Evolutionary conservation across 1,140 invertebrate genomes (phyloP), one percentile per base, ranked within the genome.

Genomic region (Drosophila miranda): DNA sequence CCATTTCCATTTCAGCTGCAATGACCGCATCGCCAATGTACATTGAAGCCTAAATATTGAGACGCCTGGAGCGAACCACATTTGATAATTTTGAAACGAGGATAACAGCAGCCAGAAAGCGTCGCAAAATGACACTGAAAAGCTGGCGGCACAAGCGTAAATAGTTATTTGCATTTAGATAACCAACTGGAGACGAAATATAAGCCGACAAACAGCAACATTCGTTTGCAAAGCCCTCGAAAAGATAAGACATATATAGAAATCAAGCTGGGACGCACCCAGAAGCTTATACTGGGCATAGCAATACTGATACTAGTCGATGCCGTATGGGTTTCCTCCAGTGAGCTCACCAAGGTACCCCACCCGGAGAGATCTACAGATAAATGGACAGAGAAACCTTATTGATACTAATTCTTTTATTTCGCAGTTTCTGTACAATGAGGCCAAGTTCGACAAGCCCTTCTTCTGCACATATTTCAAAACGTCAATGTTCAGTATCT

Each of bases 401-500:
- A 21, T 13, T 55, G 1, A 34, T 8, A 62, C 73, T 26, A 62
- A 8, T 43, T 2, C 52, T 57, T 68, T 78, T 90, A 54, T 49
- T 60, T 93, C 94, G 54, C 92, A 98, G 96, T 97, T 96, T 91
- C 94, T 97, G 50, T 97, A 97, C 83, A 93, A 94, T 72, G 93
- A 96, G 92, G 94, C 94, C 84, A 92, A 95, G 19, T 97, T 94
- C 89, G 93, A 96, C 84, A 97, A 97, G 80, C 96, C 97, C 56
- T 97, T 97, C 91, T 98, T 97, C 91, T 97, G 94, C 75, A 97
- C 96, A 6, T 98, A 97, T 90, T 91, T 97, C 38, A 97, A 97
- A 91, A 97, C 96, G 8, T 95, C 95, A 6, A 95, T 98, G 95
- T 97, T 98, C 89, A 94, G 94, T 2, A 90, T 97, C 19, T 98